Conservation (phyloP, 53 echinoderm and acorn worm species). For the Crossaster papposus region DNA sequence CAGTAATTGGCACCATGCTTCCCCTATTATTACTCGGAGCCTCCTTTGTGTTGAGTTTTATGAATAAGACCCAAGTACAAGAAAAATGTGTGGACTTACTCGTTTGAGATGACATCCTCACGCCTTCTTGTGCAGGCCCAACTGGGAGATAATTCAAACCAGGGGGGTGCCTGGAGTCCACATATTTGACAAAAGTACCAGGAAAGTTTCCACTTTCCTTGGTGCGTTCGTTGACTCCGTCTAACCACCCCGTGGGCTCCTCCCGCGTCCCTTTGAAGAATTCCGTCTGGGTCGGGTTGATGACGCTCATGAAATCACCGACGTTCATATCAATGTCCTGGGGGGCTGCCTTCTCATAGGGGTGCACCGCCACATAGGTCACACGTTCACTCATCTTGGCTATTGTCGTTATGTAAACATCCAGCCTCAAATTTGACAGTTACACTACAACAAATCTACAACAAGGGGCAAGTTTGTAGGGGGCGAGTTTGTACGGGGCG, state of each 20-base stretch:
- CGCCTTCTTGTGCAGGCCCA: neutral
- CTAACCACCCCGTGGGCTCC: constrained; percentile 86
- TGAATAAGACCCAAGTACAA: neutral
- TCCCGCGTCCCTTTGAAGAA: constrained; percentile 85
- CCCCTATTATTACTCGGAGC: too few relatives aligned
- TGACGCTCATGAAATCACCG: constrained; percentile 73
- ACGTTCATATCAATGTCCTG: constrained; percentile 77
- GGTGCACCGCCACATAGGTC: constrained; percentile 75
- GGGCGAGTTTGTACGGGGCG: neutral
- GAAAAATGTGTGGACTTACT: neutral
- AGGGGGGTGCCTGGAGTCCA: constrained; percentile 1
- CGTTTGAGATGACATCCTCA: neutral
- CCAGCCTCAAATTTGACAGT: neutral
- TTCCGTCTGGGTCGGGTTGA: constrained; percentile 44
- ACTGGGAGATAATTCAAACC: neutral
- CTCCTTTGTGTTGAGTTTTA: too few relatives aligned
- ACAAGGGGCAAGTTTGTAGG: too few relatives aligned
- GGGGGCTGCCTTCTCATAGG: constrained; percentile 61
- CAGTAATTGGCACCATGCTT: too few relatives aligned
- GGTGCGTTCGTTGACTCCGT: constrained; percentile 86
- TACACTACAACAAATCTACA: too few relatives aligned
- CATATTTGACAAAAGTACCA: constrained; percentile 83
- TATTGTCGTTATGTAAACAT: neutral
- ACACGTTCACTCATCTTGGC: constrained; percentile 72
- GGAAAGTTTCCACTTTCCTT: constrained; percentile 84